phyloP scores from a whole-genome alignment of 1,140 invertebrate species.

The Lepidurus packardi region DNA sequence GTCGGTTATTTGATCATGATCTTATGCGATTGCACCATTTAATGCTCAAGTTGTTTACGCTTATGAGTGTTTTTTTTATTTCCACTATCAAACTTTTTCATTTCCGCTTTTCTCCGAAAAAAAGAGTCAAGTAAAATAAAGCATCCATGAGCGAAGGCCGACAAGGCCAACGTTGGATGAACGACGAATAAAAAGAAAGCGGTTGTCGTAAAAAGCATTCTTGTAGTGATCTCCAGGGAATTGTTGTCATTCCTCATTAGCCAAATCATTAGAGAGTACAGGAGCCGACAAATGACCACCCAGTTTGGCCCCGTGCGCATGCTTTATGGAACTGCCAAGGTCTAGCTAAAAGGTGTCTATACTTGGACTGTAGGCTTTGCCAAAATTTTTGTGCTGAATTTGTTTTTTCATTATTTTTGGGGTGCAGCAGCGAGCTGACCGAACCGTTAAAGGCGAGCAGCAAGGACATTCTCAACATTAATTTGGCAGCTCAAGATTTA shows the following conservation, averaged over 20 bases:
- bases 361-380: background rate
- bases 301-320: background rate
- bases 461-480: constrained; percentile 5
- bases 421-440: background rate
- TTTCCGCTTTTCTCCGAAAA: background rate
- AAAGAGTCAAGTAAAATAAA: background rate
- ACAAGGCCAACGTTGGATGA: background rate
- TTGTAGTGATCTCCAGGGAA: background rate
- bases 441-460: background rate
- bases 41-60: background rate
- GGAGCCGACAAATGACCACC: background rate
- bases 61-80: background rate
- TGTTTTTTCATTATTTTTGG: background rate
- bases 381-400: background rate
- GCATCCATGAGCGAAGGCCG: background rate
- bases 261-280: constrained; percentile 11
- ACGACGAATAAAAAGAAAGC: background rate
- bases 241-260: constrained; percentile 19
- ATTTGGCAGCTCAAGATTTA: background rate
- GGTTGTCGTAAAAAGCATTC: background rate
- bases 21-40: background rate
- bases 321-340: constrained; percentile 5
- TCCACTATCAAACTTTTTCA: background rate
- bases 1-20: constrained; percentile 19
- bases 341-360: constrained; percentile 12